These are phyloP conservation scores for Capitella teleta DNA, from an alignment of 1,140 invertebrate genomes.

Conservation along the genomic window DNA sequence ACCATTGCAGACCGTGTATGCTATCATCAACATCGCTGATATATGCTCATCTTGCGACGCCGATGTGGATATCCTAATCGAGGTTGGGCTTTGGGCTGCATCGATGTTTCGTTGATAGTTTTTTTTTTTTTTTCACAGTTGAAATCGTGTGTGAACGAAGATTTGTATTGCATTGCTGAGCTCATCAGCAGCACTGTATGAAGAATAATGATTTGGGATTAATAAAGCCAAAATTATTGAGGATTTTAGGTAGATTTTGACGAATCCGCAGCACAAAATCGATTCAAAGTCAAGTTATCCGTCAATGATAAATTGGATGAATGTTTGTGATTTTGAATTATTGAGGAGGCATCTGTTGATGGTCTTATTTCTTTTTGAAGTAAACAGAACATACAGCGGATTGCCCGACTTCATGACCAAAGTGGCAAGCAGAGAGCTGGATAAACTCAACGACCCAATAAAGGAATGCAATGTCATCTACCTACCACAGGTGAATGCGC, in stretches of 20 bases:
- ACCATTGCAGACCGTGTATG: no score
- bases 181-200: conserved; percentile 39
- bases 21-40: no score
- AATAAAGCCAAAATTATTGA: no score
- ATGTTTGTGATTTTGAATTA: conserved; percentile 30
- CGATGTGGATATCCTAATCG: no score
- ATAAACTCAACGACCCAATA: conserved; percentile 53
- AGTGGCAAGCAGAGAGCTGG: conserved; percentile 57
- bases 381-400: conserved; percentile 39
- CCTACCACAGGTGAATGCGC: conserved; percentile 50
- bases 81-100: no score
- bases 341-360: background rate
- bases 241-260: conserved; percentile 63
- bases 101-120: no score
- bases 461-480: conserved; percentile 64
- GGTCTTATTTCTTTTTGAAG: conserved; percentile 16
- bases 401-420: conserved; percentile 47
- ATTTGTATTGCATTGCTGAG: conserved; percentile 44
- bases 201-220: conserved; percentile 8
- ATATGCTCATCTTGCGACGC: no score
- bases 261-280: conserved; percentile 49
- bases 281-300: conserved; percentile 55
- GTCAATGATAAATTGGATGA: conserved; percentile 60
- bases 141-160: conserved; percentile 41
- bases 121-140: conserved; percentile 28